Percentiles rank a stretch among this genome's conserved stretches.
phyloP scores from a whole-genome alignment of 2,797 vertebrate genomes.

The Phoebastria nigripes region DNA sequence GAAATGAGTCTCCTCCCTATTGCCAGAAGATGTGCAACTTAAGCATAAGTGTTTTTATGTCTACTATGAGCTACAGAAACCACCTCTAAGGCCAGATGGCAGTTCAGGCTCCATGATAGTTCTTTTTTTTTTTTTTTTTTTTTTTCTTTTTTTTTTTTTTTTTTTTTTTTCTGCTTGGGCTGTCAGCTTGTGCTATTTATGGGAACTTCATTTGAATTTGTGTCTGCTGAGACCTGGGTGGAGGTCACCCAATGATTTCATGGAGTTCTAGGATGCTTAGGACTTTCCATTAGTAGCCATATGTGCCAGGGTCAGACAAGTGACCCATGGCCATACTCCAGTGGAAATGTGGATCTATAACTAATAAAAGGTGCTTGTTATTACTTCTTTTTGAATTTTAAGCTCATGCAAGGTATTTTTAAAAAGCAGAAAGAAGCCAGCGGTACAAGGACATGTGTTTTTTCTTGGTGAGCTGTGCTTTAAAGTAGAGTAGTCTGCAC shows the following conservation, averaged over 20 bases:
- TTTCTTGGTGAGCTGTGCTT: neutral
- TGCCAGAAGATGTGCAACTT: neutral
- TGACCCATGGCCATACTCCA: neutral
- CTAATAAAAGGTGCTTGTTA: neutral
- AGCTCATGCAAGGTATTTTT: neutral
- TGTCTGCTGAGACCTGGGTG: neutral
- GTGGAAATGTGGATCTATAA: neutral
- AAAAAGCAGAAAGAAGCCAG: neutral
- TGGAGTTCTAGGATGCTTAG: neutral
- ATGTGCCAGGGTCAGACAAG: neutral
- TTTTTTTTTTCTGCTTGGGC: neutral
- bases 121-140: rapidly evolving
- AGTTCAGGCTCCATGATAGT: neutral
- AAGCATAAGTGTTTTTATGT: neutral
- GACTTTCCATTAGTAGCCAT: neutral
- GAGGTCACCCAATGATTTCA: neutral
- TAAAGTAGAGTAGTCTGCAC: neutral
- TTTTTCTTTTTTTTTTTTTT: no score
- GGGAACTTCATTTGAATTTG: neutral
- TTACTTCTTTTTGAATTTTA: neutral
- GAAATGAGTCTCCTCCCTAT: neutral
- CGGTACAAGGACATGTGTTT: neutral
- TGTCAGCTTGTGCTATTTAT: neutral
- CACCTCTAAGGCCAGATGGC: neutral
- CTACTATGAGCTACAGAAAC: neutral